phyloP scores from a whole-genome alignment of 2,888 invertebrate species.

The Chironomus tentans region DNA sequence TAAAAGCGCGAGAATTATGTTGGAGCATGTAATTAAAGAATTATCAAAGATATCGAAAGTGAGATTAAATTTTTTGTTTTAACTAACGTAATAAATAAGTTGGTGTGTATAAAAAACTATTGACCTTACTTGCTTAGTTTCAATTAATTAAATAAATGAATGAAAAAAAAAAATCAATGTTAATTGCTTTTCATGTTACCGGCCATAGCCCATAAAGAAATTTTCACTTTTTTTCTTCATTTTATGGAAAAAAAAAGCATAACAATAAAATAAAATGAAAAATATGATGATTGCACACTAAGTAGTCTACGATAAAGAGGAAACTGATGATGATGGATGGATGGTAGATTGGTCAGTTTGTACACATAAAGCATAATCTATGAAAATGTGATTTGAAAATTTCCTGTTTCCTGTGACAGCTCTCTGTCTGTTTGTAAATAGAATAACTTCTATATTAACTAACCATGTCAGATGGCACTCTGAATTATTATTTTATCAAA shows the following conservation, averaged over 20 bases:
- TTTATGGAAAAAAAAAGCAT: not conserved
- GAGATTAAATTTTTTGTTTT: not conserved
- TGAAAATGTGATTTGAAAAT: constrained; percentile 18
- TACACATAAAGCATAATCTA: not conserved
- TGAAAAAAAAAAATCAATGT: constrained; percentile 20
- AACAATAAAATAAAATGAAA: not conserved
- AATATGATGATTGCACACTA: not conserved
- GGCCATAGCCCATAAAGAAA: constrained; percentile 3
- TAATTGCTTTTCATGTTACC: constrained; percentile 25
- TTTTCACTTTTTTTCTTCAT: constrained; percentile 10
- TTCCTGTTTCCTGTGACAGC: constrained; percentile 18
- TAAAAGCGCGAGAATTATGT: not conserved
- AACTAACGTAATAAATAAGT: not conserved
- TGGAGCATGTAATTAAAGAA: not conserved
- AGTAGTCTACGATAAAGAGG: not conserved
- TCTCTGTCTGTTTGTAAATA: not conserved
- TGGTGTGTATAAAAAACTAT: not conserved
- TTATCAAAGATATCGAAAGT: not conserved
- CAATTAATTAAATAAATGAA: constrained; percentile 19
- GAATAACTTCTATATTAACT: not conserved
- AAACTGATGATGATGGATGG: constrained; percentile 13
- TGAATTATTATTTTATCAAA: not conserved
- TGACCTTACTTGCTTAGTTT: not conserved
- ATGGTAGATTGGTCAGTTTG: not conserved
- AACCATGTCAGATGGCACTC: not conserved